Conservation (phyloP, 2,113 vertebrate genomes). For the Pelecanoides urinatrix region DNA sequence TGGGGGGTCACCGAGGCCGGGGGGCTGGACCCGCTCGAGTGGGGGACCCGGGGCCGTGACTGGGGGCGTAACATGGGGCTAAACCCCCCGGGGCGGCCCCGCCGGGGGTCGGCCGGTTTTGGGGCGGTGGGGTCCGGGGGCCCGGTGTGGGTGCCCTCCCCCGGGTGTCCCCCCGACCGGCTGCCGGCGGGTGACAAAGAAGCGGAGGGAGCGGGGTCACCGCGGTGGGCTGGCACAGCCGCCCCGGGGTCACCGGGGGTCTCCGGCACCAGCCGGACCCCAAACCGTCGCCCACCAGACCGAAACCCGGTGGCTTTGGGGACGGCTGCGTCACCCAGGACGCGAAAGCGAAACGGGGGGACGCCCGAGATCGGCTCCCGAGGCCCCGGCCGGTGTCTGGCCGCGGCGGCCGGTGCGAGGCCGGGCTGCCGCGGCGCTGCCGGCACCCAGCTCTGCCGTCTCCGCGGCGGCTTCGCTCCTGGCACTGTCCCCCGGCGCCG, state of each 20-base stretch:
- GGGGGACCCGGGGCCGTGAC: neutral
- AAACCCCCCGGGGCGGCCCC: neutral
- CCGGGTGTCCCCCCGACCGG: too few relatives aligned
- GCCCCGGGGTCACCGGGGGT: too few relatives aligned
- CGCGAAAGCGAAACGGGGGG: too few relatives aligned
- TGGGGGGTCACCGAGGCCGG: too few relatives aligned
- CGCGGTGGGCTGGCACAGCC: too few relatives aligned
- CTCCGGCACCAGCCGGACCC: neutral
- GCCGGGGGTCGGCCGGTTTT: neutral
- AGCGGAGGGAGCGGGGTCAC: too few relatives aligned
- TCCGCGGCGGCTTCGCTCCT: neutral
- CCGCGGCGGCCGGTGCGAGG: neutral
- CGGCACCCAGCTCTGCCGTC: too few relatives aligned
- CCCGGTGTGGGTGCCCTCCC: neutral
- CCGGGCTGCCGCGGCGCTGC: neutral
- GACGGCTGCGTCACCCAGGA: neutral
- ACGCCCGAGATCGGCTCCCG: rapidly evolving
- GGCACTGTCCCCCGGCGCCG: neutral
- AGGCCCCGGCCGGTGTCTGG: neutral
- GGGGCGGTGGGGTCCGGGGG: too few relatives aligned
- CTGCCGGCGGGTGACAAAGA: neutral
- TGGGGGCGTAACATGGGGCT: neutral
- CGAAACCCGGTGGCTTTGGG: neutral
- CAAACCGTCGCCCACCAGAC: neutral
- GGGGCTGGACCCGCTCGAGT: too few relatives aligned